phyloP scores from a whole-genome alignment of 2,888 invertebrate species.

The Mythimna loreyi region DNA sequence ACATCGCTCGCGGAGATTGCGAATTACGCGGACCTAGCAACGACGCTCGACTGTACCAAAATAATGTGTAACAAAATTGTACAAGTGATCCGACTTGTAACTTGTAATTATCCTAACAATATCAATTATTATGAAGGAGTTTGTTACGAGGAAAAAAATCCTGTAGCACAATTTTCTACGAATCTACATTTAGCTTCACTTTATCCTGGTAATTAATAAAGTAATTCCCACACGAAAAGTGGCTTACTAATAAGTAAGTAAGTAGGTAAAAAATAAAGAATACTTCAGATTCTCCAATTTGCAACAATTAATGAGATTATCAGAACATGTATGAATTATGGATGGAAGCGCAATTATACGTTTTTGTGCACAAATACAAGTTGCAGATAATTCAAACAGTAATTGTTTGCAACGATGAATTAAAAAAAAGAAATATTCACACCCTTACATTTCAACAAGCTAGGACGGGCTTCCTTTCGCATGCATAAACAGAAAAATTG shows the following conservation, averaged over 20 bases:
- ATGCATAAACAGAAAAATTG: constrained; percentile 67
- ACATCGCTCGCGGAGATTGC: constrained; percentile 76
- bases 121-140: background rate
- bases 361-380: background rate
- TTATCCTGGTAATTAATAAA: constrained; percentile 23
- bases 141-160: constrained; percentile 18
- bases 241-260: background rate
- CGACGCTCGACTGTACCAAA: constrained; percentile 22
- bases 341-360: background rate
- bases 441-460: background rate
- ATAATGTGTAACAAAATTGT: constrained; percentile 10
- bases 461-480: constrained; percentile 51
- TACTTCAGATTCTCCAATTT: constrained; percentile 9
- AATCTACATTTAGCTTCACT: background rate
- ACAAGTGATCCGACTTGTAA: background rate
- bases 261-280: too few species aligned
- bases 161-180: constrained; percentile 6
- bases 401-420: background rate
- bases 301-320: background rate
- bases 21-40: constrained; percentile 59
- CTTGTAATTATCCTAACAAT: background rate
- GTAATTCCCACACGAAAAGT: constrained; percentile 11
- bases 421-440: background rate
- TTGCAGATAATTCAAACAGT: background rate
- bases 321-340: background rate